These are phyloP conservation scores for Crossocerus cetratus DNA, from an alignment of 2,888 invertebrate genomes.

Conservation along the genomic window DNA sequence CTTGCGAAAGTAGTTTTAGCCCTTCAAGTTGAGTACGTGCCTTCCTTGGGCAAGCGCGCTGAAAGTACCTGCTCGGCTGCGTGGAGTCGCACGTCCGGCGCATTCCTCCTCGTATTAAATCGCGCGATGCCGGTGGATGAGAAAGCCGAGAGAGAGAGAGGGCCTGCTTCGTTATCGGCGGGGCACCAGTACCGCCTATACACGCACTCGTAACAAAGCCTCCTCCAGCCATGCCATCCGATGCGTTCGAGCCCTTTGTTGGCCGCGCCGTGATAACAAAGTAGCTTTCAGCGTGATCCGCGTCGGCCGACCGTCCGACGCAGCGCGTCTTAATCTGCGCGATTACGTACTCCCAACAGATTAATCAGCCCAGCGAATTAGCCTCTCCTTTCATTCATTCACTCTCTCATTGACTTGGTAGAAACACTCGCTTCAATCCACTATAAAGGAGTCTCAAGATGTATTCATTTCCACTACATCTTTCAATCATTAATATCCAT, in stretches of 20 bases:
- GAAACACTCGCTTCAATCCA: no score
- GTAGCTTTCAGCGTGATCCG: slow-evolving; percentile 17
- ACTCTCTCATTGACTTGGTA: background rate
- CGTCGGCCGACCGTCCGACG: slow-evolving; percentile 26
- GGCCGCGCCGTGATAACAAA: slow-evolving; percentile 37
- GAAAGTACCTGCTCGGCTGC: no score
- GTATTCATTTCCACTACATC: no score
- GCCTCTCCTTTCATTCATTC: background rate
- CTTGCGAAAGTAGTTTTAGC: no score
- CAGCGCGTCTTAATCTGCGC: slow-evolving; percentile 9
- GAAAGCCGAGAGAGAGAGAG: slow-evolving; percentile 10
- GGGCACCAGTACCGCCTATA: no score
- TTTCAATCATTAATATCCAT: no score
- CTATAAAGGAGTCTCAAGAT: no score
- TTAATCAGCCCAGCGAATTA: background rate
- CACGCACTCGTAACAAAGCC: slow-evolving; percentile 33
- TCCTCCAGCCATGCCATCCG: slow-evolving; percentile 27
- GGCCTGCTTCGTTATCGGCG: slow-evolving; percentile 32
- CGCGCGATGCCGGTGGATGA: slow-evolving; percentile 41
- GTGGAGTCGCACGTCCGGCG: slow-evolving; percentile 5
- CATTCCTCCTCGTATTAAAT: slow-evolving; percentile 50
- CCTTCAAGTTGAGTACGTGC: no score
- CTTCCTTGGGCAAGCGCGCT: no score
- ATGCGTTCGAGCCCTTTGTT: slow-evolving; percentile 41
- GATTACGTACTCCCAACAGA: slow-evolving; percentile 1